Evolutionary conservation across 2,113 vertebrate species (phyloP).

Genomic region (Corydoras sp.): DNA sequence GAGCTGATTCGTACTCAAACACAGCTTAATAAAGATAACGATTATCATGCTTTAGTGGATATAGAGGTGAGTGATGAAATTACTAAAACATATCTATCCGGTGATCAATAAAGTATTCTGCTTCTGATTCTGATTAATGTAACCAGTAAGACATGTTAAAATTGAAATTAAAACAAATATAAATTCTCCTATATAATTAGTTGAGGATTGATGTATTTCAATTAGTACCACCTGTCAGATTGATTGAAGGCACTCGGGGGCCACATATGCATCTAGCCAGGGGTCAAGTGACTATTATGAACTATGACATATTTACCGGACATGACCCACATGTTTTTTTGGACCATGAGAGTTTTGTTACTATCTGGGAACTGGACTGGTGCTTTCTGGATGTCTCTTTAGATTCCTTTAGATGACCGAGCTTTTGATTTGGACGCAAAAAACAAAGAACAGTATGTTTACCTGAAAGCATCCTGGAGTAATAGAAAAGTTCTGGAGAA

Average conservation of each 20-base stretch:
- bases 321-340: too few relatives aligned
- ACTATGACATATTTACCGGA: too few relatives aligned
- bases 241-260: too few relatives aligned
- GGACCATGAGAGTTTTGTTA: too few relatives aligned
- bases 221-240: too few relatives aligned
- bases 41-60: conserved; percentile 47
- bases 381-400: neutral
- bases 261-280: too few relatives aligned
- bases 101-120: too few relatives aligned
- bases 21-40: conserved; percentile 10
- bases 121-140: too few relatives aligned
- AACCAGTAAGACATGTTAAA: neutral
- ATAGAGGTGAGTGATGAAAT: conserved; percentile 26
- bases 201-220: neutral
- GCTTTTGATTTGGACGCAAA: conserved; percentile 48
- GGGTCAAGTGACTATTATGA: too few relatives aligned
- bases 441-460: conserved; percentile 54
- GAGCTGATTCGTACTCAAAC: conserved; percentile 12
- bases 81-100: too few relatives aligned
- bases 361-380: neutral
- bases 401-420: conserved; percentile 42
- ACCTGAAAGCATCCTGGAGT: conserved; percentile 53
- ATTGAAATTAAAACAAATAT: neutral
- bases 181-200: neutral
- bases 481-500: conserved; percentile 49